phyloP scores from a whole-genome alignment of 1,140 invertebrate species.

The Panagrolaimus sp. region DNA sequence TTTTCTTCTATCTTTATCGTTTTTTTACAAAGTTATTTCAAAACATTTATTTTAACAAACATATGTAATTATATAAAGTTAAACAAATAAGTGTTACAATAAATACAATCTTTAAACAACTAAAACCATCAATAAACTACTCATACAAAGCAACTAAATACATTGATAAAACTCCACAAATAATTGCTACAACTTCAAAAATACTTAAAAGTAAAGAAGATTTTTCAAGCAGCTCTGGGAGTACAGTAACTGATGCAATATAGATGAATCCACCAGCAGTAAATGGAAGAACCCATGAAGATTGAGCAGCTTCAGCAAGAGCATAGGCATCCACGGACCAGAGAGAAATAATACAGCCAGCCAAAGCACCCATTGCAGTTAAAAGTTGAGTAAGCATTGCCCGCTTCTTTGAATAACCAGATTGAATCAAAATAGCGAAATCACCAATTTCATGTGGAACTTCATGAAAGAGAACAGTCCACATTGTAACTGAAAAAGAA shows the following conservation, averaged over 20 bases:
- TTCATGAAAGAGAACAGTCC: slow-evolving; percentile 89
- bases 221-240: slow-evolving; percentile 75
- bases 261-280: slow-evolving; percentile 97
- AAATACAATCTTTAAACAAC: no score
- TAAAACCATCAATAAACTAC: slow-evolving; percentile 11
- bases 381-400: slow-evolving; percentile 83
- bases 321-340: slow-evolving; percentile 43
- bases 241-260: slow-evolving; percentile 90
- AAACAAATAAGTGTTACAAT: no score
- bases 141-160: slow-evolving; percentile 56
- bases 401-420: slow-evolving; percentile 79
- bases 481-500: slow-evolving; percentile 78
- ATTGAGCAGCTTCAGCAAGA: slow-evolving; percentile 66
- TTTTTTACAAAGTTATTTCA: no score
- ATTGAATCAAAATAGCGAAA: slow-evolving; percentile 91
- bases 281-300: slow-evolving; percentile 81
- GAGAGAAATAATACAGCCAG: slow-evolving; percentile 51
- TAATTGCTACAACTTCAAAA: slow-evolving; percentile 46
- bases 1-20: no score
- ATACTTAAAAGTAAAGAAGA: slow-evolving; percentile 46
- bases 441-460: slow-evolving; percentile 97
- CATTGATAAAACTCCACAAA: slow-evolving; percentile 50
- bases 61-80: no score
- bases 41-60: no score
- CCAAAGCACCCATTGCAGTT: slow-evolving; percentile 85